Evolutionary conservation across 2,888 invertebrate species (phyloP), one percentile per base, ranked within the genome.

Genomic region (Zaprionus obscuricornis): DNA sequence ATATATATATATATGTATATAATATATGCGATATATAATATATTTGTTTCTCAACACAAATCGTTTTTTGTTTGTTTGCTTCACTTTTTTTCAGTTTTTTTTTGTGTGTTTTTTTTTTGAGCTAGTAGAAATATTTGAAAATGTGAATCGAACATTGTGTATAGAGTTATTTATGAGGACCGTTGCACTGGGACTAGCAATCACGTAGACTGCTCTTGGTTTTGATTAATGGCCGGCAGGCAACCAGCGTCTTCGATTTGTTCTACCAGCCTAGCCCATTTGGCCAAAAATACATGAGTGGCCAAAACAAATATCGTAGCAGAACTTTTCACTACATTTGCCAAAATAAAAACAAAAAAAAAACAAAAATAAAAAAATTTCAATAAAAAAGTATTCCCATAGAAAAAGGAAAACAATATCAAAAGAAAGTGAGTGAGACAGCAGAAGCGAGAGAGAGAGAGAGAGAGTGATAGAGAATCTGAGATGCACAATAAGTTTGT

Each of bases 161-260:
- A 49, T 64, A 34, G 51, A 57, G 71, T 84, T 72, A 79, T 79
- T 84, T 79, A 84, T 84, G 66, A 54, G 56, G n/a, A 24, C 14
- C 20, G 58, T 29, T 54, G 63, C 66, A 62, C 57, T 45, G 52
- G 50, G 54, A 43, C 45, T 37, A 65, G 56, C 74, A 77, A 85
- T 82, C 78, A 85, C 78, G 82, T 78, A 67, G 62, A 36, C 36
- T 31, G 33, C 36, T 7, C 49, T 51, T n/a, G n/a, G 54, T 24
- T 66, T 78, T 78, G 78, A 78, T 78, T 85, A 82, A 78, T 78
- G 78, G 52, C 70, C 77, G 39, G 17, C 39, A 51, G 77, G 73
- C 77, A 69, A 43, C 34, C 43, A n/a, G 58, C 58, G 66, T 65
- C 72, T 64, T 83, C 66, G 70, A 66, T 72, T 64, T 46, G 40